Base-by-base conservation (phyloP, 2,888 invertebrate species). In the Colostygia pectinataria region DNA sequence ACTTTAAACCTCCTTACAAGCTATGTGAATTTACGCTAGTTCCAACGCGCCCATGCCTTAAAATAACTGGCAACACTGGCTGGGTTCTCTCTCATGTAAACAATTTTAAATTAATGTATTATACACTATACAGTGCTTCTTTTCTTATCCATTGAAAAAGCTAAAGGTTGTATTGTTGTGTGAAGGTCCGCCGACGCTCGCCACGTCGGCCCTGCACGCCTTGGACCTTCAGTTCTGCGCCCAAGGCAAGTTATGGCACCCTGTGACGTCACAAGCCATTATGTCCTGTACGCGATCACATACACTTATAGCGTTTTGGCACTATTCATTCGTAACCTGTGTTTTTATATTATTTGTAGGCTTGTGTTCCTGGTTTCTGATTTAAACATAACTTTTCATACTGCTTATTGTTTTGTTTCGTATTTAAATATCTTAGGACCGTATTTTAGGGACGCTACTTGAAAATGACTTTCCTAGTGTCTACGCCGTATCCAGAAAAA, bases 221-320 rank as follows among this genome's bases (percentile, higher is more conserved):
- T 79, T 84, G 71, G 88, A 84, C 78, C 81, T 86, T 53, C 87
- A 85, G 78, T 88, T 83, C 82, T 84, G 83, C 84, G 84, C 88
- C 67, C 83, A 84, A 87, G 84, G 88, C 85, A 88, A 84, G 87
- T 88, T 55, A 50, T 54, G 59, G 29, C 52, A 51, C 53, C 50
- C 54, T 48, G 41, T 52, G 48, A 58, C 60, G 51, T 57, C 53
- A 54, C 55, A 42, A 43, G 47, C 51, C 45, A 49, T 54, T 41
- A 33, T 50, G 49, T 55, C 42, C 49, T 46, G 38, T 53, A 45
- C 45, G 47, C 55, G 53, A 45, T 44, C 48, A 51, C 38, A 45
- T 24, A 2, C 13, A 13, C 13, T n/a, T n/a, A n/a, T n/a, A 25
- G 20, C 20, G 20, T 20, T 18, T 18, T 18, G 18, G 2, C 18